phyloP scores from a whole-genome alignment of 2,888 invertebrate species.

The Tetragonula carbonaria region DNA sequence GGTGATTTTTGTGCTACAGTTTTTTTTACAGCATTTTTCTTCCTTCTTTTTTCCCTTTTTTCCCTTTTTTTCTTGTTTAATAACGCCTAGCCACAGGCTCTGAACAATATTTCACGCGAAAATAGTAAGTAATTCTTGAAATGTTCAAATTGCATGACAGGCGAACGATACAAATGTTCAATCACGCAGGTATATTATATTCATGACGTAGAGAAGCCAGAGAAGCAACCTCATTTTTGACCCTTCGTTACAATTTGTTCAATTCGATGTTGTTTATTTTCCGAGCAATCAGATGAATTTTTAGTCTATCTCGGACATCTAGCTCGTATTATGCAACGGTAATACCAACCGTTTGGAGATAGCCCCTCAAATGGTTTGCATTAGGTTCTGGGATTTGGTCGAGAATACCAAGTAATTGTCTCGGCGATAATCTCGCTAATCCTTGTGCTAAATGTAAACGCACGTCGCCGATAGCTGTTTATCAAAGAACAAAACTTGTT shows the following conservation, averaged over 20 bases:
- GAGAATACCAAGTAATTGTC: constrained; percentile 88
- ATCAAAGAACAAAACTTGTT: constrained; percentile 7
- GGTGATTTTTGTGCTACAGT: constrained; percentile 10
- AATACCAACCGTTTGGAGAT: constrained; percentile 81
- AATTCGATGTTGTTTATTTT: constrained; percentile 77
- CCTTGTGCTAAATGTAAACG: constrained; percentile 91
- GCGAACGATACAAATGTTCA: constrained; percentile 14
- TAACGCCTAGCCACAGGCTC: constrained; percentile 20
- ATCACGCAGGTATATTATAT: no score
- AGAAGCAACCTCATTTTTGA: constrained; percentile 34
- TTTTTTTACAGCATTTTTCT: constrained; percentile 3
- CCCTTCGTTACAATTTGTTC: constrained; percentile 69
- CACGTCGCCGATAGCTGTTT: constrained; percentile 88
- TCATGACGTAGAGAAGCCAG: constrained; percentile 11
- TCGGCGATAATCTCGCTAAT: constrained; percentile 90
- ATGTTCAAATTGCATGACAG: constrained; percentile 22
- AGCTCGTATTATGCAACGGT: constrained; percentile 80
- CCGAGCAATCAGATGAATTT: constrained; percentile 77
- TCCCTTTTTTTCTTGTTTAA: background rate
- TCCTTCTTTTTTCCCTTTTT: background rate
- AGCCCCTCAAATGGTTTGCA: constrained; percentile 79
- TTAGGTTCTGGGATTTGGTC: constrained; percentile 85
- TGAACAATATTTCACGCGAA: constrained; percentile 3
- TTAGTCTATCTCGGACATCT: constrained; percentile 75
- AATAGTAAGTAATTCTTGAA: constrained; percentile 42